phyloP scores from a whole-genome alignment of 35 echinoderm and acorn worm species.

The Strongylocentrotus purpuratus region DNA sequence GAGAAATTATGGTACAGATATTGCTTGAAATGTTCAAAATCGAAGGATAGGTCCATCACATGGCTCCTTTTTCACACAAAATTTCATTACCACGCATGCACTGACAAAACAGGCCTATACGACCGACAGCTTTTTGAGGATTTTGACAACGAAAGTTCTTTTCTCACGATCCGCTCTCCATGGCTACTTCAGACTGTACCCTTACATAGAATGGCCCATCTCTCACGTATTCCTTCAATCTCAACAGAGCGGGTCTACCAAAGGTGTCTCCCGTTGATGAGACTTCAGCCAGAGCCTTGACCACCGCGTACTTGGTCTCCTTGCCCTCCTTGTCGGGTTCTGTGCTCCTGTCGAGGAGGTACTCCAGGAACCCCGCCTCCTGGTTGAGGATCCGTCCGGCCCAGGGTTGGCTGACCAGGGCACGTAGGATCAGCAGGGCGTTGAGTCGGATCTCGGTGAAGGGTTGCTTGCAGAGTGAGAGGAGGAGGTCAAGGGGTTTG shows the following conservation, averaged over 20 bases:
- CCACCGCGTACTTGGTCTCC: constrained; percentile 74
- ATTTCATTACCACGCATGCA: not conserved
- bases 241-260: constrained; percentile 75
- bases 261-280: constrained; percentile 60
- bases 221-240: constrained; percentile 71
- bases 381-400: constrained; percentile 58
- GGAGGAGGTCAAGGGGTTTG: constrained; percentile 67
- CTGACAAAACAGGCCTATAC: not conserved
- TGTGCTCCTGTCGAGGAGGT: constrained; percentile 78
- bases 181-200: constrained; percentile 77
- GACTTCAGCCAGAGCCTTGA: constrained; percentile 71
- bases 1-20: not conserved
- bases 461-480: constrained; percentile 80
- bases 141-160: not conserved
- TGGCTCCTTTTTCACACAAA: not conserved
- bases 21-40: not conserved
- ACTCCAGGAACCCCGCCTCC: constrained; percentile 78
- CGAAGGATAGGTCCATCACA: not conserved
- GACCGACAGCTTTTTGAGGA: not conserved
- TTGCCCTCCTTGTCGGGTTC: constrained; percentile 82
- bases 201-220: constrained; percentile 84
- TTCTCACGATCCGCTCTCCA: constrained; percentile 58
- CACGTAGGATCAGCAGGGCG: constrained; percentile 59
- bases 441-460: constrained; percentile 81
- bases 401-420: constrained; percentile 75